Evolutionary conservation across 2,888 invertebrate genomes (phyloP), one percentile per base, ranked within the genome.

Genomic region (Pimpla rufipes): DNA sequence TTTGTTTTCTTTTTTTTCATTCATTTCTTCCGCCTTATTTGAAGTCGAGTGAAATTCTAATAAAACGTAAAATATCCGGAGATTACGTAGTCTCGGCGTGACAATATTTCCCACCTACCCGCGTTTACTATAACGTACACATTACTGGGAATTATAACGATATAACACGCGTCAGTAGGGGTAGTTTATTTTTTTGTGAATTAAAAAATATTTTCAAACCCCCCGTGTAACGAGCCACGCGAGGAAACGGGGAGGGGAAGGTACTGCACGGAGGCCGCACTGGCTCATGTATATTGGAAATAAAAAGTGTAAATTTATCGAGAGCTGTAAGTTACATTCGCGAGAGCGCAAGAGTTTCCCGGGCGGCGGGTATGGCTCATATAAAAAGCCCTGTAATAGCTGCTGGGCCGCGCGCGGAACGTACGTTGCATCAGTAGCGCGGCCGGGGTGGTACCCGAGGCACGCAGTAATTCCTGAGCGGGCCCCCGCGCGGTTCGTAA

Each of bases 231-330:
- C 29, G 10, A 7, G n/a, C 6, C 3, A 37, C 37, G 4, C 16
- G 37, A 37, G 11, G n/a, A 78, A 73, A 67, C 29, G 23, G 16
- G 35, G 23, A 59, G 37, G 35, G 16, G 52, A 68, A 52, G 10
- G 18, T n/a, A n/a, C n/a, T n/a, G n/a, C 50, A 57, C 68, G 57
- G 55, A 6, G 50, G 35, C n/a, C n/a, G n/a, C n/a, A n/a, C n/a
- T n/a, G 8, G 62, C 37, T 40, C 37, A 2, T 62, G 16, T 81
- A 71, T 76, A 68, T 68, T 10, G 59, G 77, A 21, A 80, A 78
- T 78, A 70, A 70, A 84, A 80, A 74, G 80, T 78, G 50, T 74
- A 55, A 78, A 84, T 84, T 84, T 84, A 84, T 81, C 74, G 83
- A 70, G 74, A 78, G 67, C 74, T 42, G 77, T 74, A 80, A 64